Evolutionary conservation across 2,797 vertebrate genomes (phyloP).

Genomic region (Pteropus rufus): DNA sequence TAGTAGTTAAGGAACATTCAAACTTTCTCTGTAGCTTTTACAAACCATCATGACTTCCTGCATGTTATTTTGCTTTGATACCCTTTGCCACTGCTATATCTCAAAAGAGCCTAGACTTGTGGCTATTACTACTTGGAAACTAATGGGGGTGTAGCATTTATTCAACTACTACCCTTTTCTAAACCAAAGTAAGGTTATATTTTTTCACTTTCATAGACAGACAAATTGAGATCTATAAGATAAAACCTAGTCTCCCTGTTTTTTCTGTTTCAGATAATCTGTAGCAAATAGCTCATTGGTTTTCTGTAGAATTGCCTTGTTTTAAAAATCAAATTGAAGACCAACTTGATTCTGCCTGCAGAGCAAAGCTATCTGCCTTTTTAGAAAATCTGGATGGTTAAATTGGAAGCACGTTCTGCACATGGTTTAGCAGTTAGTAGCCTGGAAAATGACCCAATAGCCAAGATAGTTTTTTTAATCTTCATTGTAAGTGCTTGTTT

Average conservation of each 20-base stretch:
- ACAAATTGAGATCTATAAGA: conserved; percentile 49
- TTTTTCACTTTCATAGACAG: conserved; percentile 1
- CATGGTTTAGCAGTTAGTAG: conserved; percentile 76
- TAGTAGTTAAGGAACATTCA: conserved; percentile 19
- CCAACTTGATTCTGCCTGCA: conserved; percentile 66
- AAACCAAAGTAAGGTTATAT: background rate
- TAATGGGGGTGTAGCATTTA: conserved; percentile 17
- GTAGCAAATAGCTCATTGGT: background rate
- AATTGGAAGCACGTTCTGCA: conserved; percentile 71
- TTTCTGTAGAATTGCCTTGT: conserved; percentile 58
- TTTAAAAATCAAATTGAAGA: conserved; percentile 72
- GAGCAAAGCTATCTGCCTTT: conserved; percentile 63
- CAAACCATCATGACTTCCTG: conserved; percentile 3
- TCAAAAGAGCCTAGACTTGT: background rate
- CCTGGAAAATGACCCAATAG: conserved; percentile 78
- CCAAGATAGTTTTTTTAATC: conserved; percentile 69
- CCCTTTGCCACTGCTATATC: background rate
- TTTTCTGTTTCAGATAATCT: conserved; percentile 21
- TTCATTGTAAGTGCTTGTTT: conserved; percentile 75
- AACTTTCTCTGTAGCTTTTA: conserved; percentile 9
- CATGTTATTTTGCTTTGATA: background rate
- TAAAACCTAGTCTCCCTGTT: conserved; percentile 35
- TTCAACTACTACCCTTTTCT: background rate
- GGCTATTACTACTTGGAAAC: background rate
- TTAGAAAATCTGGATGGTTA: conserved; percentile 65